Evolutionary conservation across 2,888 invertebrate species (phyloP).

Genomic region (Omphaloscelis lunosa): DNA sequence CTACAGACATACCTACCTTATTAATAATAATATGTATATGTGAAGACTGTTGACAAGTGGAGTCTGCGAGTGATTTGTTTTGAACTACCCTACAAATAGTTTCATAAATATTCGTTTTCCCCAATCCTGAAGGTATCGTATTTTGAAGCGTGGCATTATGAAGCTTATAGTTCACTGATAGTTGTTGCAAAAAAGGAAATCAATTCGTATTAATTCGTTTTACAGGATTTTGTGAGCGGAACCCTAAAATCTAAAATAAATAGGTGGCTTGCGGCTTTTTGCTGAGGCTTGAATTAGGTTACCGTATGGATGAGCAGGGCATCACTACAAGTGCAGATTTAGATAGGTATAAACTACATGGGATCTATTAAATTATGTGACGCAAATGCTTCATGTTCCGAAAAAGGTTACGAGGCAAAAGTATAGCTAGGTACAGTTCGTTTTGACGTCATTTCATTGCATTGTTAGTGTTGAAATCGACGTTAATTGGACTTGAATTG

Average conservation of each 20-base stretch:
- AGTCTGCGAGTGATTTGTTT: background rate
- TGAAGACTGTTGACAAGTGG: background rate
- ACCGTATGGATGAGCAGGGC: slow-evolving; percentile 38
- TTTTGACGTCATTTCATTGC: background rate
- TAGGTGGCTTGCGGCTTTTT: slow-evolving; percentile 41
- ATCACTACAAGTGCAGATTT: slow-evolving; percentile 56
- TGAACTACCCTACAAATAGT: too few relatives aligned
- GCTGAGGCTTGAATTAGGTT: slow-evolving; percentile 55
- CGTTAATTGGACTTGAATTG: background rate
- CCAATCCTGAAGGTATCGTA: background rate
- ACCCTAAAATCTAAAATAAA: slow-evolving; percentile 50
- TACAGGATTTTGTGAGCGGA: background rate
- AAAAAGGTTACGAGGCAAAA: background rate
- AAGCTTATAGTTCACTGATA: background rate
- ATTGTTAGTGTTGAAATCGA: background rate
- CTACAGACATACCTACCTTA: background rate
- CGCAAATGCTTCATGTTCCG: background rate
- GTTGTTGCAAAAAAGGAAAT: background rate
- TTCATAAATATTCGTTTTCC: background rate
- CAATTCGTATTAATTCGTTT: background rate
- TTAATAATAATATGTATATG: background rate
- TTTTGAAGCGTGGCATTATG: background rate
- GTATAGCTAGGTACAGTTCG: background rate
- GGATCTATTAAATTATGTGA: slow-evolving; percentile 18
- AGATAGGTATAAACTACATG: background rate